phyloP scores from a whole-genome alignment of 2,797 vertebrate genomes.

The Notolabrus celidotus region DNA sequence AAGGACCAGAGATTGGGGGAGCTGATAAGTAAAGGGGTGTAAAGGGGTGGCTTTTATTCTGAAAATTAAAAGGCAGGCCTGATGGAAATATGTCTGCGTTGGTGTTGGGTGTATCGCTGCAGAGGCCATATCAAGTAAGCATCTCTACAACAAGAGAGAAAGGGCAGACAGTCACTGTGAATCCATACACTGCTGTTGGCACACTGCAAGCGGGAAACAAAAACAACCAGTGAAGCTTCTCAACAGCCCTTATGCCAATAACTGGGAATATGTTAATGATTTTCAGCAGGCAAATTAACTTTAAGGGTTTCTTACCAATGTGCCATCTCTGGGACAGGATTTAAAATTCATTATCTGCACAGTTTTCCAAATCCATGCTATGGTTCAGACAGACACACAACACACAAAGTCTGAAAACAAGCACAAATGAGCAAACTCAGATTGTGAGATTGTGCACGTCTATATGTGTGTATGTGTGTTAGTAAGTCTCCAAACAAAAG shows the following conservation, averaged over 20 bases:
- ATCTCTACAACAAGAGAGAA: slow-evolving; percentile 61
- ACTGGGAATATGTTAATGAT: slow-evolving; percentile 79
- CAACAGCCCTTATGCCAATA: slow-evolving; percentile 70
- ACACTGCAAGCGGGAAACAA: slow-evolving; percentile 62
- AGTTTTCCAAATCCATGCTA: slow-evolving; percentile 79
- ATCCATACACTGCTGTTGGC: slow-evolving; percentile 59
- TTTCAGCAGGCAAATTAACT: slow-evolving; percentile 79
- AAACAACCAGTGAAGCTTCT: slow-evolving; percentile 69
- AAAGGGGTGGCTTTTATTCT: slow-evolving; percentile 80
- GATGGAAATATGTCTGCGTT: slow-evolving; percentile 87
- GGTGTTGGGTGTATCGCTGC: slow-evolving; percentile 73
- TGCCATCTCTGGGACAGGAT: slow-evolving; percentile 79
- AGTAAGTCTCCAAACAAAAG: slow-evolving; percentile 82
- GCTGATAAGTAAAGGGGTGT: slow-evolving; percentile 88
- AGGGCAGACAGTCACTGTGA: slow-evolving; percentile 58
- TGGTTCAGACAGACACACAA: slow-evolving; percentile 75
- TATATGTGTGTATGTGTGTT: slow-evolving; percentile 36
- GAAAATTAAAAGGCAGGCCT: slow-evolving; percentile 92
- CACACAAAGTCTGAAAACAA: slow-evolving; percentile 78
- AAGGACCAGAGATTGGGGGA: slow-evolving; percentile 88
- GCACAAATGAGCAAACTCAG: slow-evolving; percentile 81
- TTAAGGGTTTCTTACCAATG: slow-evolving; percentile 75
- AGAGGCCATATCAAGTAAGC: slow-evolving; percentile 71
- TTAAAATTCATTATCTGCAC: slow-evolving; percentile 85
- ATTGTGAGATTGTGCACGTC: slow-evolving; percentile 33